phyloP scores from a whole-genome alignment of 2,888 invertebrate species.

The Pollenia labialis region DNA sequence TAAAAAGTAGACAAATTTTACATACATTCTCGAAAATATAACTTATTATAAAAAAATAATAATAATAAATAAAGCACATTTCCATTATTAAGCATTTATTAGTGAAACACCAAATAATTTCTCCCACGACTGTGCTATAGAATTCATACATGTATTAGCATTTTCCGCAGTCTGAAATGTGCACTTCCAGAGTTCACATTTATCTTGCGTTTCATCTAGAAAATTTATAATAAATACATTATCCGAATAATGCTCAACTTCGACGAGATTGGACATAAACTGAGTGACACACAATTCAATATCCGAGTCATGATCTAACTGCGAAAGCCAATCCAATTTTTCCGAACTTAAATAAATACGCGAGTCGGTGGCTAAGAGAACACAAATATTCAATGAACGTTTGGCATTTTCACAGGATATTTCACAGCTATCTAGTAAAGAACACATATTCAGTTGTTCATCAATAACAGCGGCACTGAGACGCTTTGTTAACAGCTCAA shows the following conservation, averaged over 20 bases:
- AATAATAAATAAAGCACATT: neutral
- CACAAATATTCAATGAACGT: constrained; percentile 78
- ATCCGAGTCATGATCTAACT: constrained; percentile 59
- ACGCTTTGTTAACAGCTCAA: constrained; percentile 81
- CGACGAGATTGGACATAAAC: constrained; percentile 85
- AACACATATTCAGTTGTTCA: constrained; percentile 83
- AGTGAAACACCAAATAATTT: constrained; percentile 85
- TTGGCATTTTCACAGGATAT: constrained; percentile 80
- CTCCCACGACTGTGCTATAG: constrained; percentile 85
- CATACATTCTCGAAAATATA: neutral
- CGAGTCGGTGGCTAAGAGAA: constrained; percentile 83
- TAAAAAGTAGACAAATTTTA: constrained; percentile 1
- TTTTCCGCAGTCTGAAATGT: constrained; percentile 84
- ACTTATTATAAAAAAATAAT: no score
- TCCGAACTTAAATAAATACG: constrained; percentile 84
- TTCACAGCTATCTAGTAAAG: constrained; percentile 84
- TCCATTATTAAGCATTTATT: constrained; percentile 71
- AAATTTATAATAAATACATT: constrained; percentile 84
- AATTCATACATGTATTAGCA: constrained; percentile 84
- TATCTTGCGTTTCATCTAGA: constrained; percentile 85
- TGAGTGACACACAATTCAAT: constrained; percentile 83
- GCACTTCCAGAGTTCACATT: constrained; percentile 85
- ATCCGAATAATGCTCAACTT: constrained; percentile 84
- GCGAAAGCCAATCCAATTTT: constrained; percentile 84
- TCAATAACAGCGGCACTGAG: constrained; percentile 77